Base-by-base conservation (phyloP, 2,113 vertebrate genomes). In the Nestor notabilis region DNA sequence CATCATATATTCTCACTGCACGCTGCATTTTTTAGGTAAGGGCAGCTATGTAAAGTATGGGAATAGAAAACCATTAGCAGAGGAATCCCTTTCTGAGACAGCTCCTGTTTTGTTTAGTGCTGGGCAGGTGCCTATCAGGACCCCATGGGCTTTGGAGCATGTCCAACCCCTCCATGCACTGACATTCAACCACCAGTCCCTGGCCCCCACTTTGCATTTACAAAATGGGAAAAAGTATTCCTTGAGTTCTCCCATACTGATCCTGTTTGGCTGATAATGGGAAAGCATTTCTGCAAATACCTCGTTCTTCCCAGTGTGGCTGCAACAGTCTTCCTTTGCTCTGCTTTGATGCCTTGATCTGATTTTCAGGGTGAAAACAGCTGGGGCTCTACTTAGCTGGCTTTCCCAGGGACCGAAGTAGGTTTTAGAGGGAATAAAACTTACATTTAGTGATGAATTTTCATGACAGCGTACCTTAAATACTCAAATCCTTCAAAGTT, bases 91-190 rank as follows among this genome's bases (percentile, higher is more conserved):
- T 64, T 17, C 3, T 49, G 61, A 63, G 52, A 65, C 41, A 76
- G 10, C 12, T n/a, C 25, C 31, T 27, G 6, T 5, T 60, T 52
- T 11, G 5, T 16, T 65, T 25, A 37, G 4, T 5, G 2, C 21
- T 58, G 68, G 19, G 31, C 44, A 60, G 39, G 53, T 37, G 9
- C 60, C 13, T 29, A 43, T 20, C 7, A 5, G 53, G 35, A 35
- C 9, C 19, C 46, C 14, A 9, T 33, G 55, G 5, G 46, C 55
- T 43, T 68, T 15, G 37, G 16, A 11, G 28, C 0, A 0, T 5
- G 6, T 49, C 43, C 5, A 12, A 11, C 17, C 35, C 23, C 75
- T 13, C 50, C 9, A 2, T 2, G 10, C 43, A 14, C 23, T 2
- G 1, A 60, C 47, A 53, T 41, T 41, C 46, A 24, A 19, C 16